Conservation (phyloP, 1,140 invertebrate genomes). For the Dufourea novaeangliae region DNA sequence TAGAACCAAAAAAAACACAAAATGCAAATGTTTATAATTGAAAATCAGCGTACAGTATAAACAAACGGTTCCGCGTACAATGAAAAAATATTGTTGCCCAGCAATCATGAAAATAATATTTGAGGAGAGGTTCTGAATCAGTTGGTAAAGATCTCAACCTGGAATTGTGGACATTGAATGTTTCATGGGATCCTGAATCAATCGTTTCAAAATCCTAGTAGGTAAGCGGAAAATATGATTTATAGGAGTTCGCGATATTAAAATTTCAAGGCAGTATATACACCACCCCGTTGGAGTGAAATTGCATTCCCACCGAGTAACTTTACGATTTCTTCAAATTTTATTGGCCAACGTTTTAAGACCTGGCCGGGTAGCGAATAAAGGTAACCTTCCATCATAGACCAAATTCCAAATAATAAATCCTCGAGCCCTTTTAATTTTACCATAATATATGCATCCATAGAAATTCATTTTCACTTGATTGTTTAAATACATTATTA, state of each 20-base stretch:
- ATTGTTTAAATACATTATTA: no score
- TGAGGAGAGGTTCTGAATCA: background rate
- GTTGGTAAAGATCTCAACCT: background rate
- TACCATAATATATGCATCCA: background rate
- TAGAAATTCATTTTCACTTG: no score
- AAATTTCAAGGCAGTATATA: slow-evolving; percentile 24
- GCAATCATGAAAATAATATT: background rate
- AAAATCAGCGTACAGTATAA: background rate
- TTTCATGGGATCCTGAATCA: slow-evolving; percentile 21
- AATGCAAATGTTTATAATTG: background rate
- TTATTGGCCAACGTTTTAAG: slow-evolving; percentile 21
- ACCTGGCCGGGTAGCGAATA: background rate
- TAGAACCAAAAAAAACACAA: background rate
- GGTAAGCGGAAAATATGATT: slow-evolving; percentile 25
- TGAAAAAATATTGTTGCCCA: background rate
- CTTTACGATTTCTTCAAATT: slow-evolving; percentile 34
- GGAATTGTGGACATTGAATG: slow-evolving; percentile 15
- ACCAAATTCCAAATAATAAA: background rate
- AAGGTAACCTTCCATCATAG: background rate
- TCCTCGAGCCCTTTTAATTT: background rate
- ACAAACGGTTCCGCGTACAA: background rate
- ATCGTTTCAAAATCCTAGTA: slow-evolving; percentile 28
- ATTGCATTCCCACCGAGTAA: slow-evolving; percentile 20
- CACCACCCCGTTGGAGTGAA: background rate
- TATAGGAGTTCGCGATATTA: slow-evolving; percentile 28